Evolutionary conservation across 2,888 invertebrate genomes (phyloP), one percentile per base, ranked within the genome.

Genomic region (Rutpela maculata): DNA sequence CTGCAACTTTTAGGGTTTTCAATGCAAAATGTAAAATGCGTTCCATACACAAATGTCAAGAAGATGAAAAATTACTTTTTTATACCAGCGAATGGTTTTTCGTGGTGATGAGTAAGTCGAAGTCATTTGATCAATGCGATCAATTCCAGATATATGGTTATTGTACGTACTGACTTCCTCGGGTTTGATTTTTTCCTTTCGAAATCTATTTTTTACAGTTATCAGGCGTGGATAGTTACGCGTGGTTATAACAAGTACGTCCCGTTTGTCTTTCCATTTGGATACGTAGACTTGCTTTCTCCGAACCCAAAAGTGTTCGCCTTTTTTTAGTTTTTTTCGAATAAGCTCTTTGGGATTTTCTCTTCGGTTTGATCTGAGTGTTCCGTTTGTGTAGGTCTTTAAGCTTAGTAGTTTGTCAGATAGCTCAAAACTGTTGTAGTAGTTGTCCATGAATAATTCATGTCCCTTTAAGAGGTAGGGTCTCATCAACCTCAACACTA

Each of bases 81-180:
- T 86, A 72, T 86, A 86, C 85, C 85, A 86, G 57, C 84, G 67
- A 63, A 86, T 84, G 22, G 84, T 85, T 83, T 87, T 87, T 74
- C 85, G 62, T 50, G 85, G 86, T 81, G 78, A 80, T 62, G 83
- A 80, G 79, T 85, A 86, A 79, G 84, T 84, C 12, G 84, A 80
- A 55, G 83, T 82, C 83, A 87, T 85, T 77, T 87, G 86, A 77
- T 86, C 87, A 59, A 77, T 60, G 56, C 84, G 74, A 80, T 86
- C 83, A 69, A 85, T 80, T 57, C 84, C 81, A 63, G 76, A 81
- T 82, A 84, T 84, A 75, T 83, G 76, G 77, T 17, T 10, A 26
- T 73, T 62, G 26, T 63, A 62, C 3, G 62, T 62, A 12, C 22
- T 9, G 18, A 73, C 63, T 65, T 75, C 75, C 43, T 22, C n/a